These are phyloP conservation scores for Lissonota sp. DNA, from an alignment of 2,888 invertebrate genomes.

Conservation along the genomic window DNA sequence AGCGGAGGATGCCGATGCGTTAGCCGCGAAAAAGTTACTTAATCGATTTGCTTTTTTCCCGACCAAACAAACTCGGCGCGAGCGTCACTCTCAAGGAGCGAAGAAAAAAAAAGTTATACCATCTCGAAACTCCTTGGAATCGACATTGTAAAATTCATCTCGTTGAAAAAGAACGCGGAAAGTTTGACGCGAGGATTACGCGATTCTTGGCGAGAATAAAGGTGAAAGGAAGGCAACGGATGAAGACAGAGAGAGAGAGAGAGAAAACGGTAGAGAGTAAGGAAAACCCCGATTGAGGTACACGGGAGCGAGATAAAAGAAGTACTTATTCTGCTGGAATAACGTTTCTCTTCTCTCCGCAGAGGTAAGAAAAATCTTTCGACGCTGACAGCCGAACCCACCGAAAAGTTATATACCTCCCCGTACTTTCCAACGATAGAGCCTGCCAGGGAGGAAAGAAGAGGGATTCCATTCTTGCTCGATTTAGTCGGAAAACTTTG, in stretches of 20 bases:
- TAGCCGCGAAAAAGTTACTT: slow-evolving; percentile 54
- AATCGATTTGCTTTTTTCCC: slow-evolving; percentile 58
- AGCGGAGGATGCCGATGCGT: slow-evolving; percentile 38
- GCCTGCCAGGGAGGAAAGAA: slow-evolving; percentile 21
- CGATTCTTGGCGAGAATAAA: slow-evolving; percentile 47
- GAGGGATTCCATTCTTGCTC: slow-evolving; percentile 43
- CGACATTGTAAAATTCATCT: slow-evolving; percentile 58
- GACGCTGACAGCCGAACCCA: slow-evolving; percentile 36
- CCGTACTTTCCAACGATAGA: slow-evolving; percentile 21
- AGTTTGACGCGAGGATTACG: slow-evolving; percentile 67
- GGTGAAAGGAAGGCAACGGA: slow-evolving; percentile 8
- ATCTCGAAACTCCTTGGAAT: slow-evolving; percentile 46
- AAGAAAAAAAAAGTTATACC: not conserved
- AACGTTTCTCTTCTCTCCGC: slow-evolving; percentile 62
- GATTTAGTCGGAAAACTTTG: slow-evolving; percentile 56
- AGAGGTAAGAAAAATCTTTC: slow-evolving; percentile 62
- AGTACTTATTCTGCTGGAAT: slow-evolving; percentile 67
- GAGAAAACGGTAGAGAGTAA: slow-evolving; percentile 9
- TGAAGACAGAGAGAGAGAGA: slow-evolving; percentile 14
- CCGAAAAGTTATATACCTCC: slow-evolving; percentile 31
- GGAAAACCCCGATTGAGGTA: slow-evolving; percentile 29
- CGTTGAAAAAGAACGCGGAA: slow-evolving; percentile 63
- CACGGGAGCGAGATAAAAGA: slow-evolving; percentile 9
- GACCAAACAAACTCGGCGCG: slow-evolving; percentile 6
- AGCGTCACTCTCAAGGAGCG: slow-evolving; percentile 12